Conservation (phyloP, 2,113 vertebrate genomes). For the Calyptomena viridis region DNA sequence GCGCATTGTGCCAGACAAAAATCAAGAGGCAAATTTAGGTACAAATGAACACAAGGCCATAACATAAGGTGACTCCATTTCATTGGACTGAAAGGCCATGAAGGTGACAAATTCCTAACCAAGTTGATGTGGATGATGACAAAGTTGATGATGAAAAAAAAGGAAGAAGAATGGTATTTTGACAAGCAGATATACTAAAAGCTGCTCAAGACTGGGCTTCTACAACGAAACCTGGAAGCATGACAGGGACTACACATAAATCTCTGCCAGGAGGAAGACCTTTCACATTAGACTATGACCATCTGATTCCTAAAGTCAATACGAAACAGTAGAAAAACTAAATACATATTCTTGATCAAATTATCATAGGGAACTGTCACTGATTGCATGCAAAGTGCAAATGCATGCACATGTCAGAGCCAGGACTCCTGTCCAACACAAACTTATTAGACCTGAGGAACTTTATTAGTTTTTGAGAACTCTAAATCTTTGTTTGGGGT, state of each 20-base stretch:
- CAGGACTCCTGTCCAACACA: neutral
- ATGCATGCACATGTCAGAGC: neutral
- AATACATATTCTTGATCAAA: neutral
- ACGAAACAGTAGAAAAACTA: neutral
- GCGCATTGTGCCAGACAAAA: neutral
- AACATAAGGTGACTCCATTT: rapidly evolving
- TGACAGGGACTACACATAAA: neutral
- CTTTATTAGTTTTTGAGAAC: neutral
- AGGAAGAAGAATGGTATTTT: neutral
- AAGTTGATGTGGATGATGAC: neutral
- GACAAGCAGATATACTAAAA: neutral
- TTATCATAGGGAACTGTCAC: neutral
- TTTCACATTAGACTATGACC: neutral
- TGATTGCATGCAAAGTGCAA: neutral
- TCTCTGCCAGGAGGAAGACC: neutral
- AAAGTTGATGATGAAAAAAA: neutral
- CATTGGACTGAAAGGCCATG: neutral
- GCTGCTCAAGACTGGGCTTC: neutral
- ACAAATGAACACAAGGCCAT: neutral
- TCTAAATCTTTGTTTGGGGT: neutral
- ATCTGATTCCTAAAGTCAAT: neutral
- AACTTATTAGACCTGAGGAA: neutral
- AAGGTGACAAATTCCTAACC: neutral
- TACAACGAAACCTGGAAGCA: neutral
- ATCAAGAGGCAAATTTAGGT: neutral